Percentiles rank a stretch among this genome's conserved stretches.
These are phyloP conservation scores for Drosophila melanosoma DNA, from an alignment of 2,888 invertebrate species.

Conservation along the genomic window DNA sequence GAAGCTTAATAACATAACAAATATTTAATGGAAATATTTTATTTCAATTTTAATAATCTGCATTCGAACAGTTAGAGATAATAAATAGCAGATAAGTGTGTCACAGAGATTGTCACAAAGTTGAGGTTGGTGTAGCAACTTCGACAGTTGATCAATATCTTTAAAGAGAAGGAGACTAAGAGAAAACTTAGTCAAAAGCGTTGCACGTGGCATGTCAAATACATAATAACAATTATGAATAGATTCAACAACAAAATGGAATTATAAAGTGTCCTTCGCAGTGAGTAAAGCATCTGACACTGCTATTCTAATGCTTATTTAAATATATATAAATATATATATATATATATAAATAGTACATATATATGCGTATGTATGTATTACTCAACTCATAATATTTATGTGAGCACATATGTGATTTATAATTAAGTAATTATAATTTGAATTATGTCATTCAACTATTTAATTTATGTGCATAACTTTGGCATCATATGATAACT, in stretches of 20 bases:
- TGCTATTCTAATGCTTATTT: neutral
- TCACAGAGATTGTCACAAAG: neutral
- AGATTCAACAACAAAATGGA: conserved; percentile 23
- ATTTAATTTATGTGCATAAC: conserved; percentile 68
- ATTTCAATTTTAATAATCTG: neutral
- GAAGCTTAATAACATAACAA: conserved; percentile 1
- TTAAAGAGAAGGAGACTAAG: neutral
- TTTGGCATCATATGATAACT: conserved; percentile 34
- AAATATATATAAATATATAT: neutral
- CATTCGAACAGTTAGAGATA: neutral
- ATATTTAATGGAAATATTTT: conserved; percentile 6
- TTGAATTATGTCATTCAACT: conserved; percentile 54
- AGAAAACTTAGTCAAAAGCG: neutral
- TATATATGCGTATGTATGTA: neutral
- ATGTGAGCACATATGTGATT: neutral
- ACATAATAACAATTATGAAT: neutral
- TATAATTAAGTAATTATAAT: conserved; percentile 50
- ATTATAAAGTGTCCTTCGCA: conserved; percentile 22
- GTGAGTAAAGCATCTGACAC: conserved; percentile 35
- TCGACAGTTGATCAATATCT: neutral
- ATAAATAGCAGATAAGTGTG: neutral
- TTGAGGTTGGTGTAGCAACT: neutral
- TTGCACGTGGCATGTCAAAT: neutral
- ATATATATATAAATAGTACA: neutral
- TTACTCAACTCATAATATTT: neutral